Percentiles rank a stretch among this genome's conserved stretches.
Conservation (phyloP, 64 coral and sea anemone genomes). For the Trachythela sp. region DNA sequence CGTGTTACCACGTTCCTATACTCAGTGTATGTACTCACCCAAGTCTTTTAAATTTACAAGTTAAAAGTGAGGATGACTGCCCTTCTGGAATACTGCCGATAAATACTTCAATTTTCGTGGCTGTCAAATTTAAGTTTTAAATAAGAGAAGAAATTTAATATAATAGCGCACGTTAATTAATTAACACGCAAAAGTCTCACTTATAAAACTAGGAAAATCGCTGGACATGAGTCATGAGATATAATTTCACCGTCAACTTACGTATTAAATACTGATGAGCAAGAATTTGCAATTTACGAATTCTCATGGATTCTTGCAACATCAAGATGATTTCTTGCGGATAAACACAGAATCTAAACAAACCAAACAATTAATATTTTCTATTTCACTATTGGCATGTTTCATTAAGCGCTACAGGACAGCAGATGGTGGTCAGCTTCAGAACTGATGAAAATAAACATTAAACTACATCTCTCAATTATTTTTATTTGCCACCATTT, state of each 20-base stretch:
- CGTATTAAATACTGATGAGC: constrained; percentile 84
- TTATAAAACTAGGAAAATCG: no score
- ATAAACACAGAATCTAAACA: constrained; percentile 78
- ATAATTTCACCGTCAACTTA: constrained; percentile 34
- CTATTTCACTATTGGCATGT: not conserved
- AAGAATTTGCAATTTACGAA: constrained; percentile 84
- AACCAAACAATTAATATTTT: not conserved
- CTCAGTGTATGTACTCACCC: constrained; percentile 53
- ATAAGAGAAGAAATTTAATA: no score
- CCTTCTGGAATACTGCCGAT: constrained; percentile 74
- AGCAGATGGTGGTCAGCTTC: not conserved
- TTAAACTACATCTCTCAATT: no score
- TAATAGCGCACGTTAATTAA: no score
- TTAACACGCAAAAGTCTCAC: no score
- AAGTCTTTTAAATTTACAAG: constrained; percentile 79
- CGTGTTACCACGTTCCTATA: no score
- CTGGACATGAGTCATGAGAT: not conserved
- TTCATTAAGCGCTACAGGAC: not conserved
- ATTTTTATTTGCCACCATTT: no score
- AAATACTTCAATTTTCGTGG: constrained; percentile 89
- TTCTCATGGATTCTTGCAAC: constrained; percentile 69
- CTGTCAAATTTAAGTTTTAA: constrained; percentile 36
- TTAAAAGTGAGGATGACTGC: constrained; percentile 73
- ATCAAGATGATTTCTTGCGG: constrained; percentile 90
- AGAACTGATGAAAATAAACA: no score